Base-by-base conservation (phyloP, 2,888 invertebrate genomes). In the Conistra vaccinii region DNA sequence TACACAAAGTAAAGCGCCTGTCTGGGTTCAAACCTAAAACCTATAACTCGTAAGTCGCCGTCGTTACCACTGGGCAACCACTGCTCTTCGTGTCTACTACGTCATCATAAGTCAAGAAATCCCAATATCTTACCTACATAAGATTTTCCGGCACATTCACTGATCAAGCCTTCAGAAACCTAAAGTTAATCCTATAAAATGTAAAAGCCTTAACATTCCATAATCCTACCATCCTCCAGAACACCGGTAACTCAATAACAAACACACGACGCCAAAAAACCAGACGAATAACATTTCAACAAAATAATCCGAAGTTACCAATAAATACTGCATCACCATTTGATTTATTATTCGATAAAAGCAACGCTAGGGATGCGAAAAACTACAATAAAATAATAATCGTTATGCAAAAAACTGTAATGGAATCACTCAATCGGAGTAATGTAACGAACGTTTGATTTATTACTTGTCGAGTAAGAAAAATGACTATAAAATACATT, bases 391-490 rank as follows among this genome's bases (percentile, higher is more conserved):
- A 87, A 87, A 87, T 84, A 85, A 87, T 94, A 93, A 94, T 93
- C 91, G 92, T 93, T 94, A 96, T 96, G 96, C 95, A 95, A 95
- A 95, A 95, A 92, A 89, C 87, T 85, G 89, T 95, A 95, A 95
- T 96, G 95, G 95, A 94, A 95, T 94, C 95, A 92, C 92, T 96
- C 95, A 95, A 95, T 96, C 95, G 93, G 91, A 94, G 93, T 96
- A 96, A 96, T 95, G 95, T 93, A 92, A 88, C 94, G 92, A 91
- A 91, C 93, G 92, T 94, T 93, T 90, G 95, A 96, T 96, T 96
- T 96, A 96, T 96, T 93, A 92, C 92, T 89, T 89, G 87, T 91
- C 91, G 92, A 93, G 93, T 93, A 95, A 96, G 96, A 96, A 96
- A 96, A 96, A 96, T 96, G 94, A 94, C 92, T 95, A 92, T 92